These are phyloP conservation scores for Coptodon rendalli DNA, from an alignment of 2,113 vertebrate genomes.

Conservation along the genomic window DNA sequence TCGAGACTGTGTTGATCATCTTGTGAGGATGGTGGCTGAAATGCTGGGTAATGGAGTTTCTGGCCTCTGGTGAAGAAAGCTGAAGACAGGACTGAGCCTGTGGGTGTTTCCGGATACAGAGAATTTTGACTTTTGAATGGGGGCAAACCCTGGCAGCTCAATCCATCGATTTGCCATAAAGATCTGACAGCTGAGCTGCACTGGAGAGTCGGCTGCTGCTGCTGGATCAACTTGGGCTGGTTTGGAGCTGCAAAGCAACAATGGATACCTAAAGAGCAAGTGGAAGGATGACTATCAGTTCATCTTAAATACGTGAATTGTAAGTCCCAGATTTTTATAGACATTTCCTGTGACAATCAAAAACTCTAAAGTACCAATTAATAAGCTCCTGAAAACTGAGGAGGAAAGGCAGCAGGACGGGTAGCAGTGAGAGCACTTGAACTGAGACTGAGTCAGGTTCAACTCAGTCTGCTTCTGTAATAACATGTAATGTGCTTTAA, in stretches of 20 bases:
- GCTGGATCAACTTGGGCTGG: not conserved
- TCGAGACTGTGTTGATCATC: not conserved
- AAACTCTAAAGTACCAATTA: not conserved
- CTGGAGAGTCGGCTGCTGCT: not conserved
- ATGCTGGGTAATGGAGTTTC: not conserved
- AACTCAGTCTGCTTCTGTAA: not conserved
- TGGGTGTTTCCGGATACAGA: not conserved
- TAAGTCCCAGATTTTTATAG: not conserved
- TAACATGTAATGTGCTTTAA: not conserved
- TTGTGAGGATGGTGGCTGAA: not conserved
- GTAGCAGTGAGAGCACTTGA: not conserved
- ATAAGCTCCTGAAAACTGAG: not conserved
- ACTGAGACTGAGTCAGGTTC: not conserved
- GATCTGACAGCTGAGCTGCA: not conserved
- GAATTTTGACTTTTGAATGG: not conserved
- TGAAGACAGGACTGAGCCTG: not conserved
- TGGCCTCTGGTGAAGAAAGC: not conserved
- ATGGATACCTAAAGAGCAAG: not conserved
- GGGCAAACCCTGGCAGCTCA: not conserved
- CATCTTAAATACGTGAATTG: accelerated
- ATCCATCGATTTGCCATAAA: not conserved
- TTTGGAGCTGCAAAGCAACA: not conserved
- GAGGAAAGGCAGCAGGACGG: not conserved
- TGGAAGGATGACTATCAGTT: not conserved
- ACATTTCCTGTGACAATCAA: not conserved